phyloP scores from a whole-genome alignment of 2,113 vertebrate species.

The Scomber scombrus region DNA sequence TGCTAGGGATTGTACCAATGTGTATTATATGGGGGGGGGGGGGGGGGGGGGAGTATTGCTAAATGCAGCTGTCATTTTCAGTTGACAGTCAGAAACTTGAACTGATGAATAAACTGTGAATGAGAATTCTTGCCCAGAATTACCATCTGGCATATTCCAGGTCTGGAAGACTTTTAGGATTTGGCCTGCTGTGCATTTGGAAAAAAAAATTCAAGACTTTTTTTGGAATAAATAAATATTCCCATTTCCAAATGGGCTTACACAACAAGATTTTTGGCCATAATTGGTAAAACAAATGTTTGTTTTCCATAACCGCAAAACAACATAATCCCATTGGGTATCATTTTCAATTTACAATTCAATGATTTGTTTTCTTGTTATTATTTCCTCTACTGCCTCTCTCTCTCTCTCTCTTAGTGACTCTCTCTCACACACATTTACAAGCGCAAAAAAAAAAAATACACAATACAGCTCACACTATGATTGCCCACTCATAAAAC shows the following conservation, averaged over 20 bases:
- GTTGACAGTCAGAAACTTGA: not conserved
- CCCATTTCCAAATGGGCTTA: not conserved
- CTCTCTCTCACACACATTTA: not conserved
- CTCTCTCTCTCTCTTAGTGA: not conserved
- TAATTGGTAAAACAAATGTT: not conserved
- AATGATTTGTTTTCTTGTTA: constrained; percentile 2
- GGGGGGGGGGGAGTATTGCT: not conserved
- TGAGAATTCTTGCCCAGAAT: not conserved
- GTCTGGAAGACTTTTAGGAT: not conserved
- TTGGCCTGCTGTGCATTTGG: not conserved
- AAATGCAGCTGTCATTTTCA: not conserved
- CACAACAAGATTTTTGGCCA: not conserved
- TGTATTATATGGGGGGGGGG: not conserved
- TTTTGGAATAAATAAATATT: not conserved
- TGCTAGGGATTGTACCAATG: not conserved
- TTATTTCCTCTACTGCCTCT: constrained; percentile 6
- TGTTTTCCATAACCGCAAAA: constrained; percentile 4
- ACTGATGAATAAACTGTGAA: not conserved
- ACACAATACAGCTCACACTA: constrained; percentile 13
- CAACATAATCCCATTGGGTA: not conserved
- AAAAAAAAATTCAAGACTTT: constrained; percentile 2
- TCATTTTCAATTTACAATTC: not conserved
- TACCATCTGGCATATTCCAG: constrained; percentile 11
- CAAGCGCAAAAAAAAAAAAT: constrained; percentile 15
- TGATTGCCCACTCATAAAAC: constrained; percentile 57